phyloP scores from a whole-genome alignment of 2,113 vertebrate species.

The Turnix velox region DNA sequence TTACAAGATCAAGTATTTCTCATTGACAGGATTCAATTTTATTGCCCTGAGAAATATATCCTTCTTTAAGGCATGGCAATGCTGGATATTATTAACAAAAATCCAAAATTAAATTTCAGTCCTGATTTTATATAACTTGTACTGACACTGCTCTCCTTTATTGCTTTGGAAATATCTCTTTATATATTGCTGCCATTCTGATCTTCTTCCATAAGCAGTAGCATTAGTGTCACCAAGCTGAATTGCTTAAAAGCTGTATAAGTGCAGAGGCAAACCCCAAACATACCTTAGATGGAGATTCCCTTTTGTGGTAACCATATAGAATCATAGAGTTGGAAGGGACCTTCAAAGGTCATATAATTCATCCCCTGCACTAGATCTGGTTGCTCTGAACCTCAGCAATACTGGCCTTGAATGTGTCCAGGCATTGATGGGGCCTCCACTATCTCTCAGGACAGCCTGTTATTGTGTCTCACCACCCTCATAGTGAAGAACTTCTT shows the following conservation, averaged over 20 bases:
- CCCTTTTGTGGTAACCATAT: neutral
- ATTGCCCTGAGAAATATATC: neutral
- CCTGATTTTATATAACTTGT: constrained; percentile 31
- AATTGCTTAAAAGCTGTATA: neutral
- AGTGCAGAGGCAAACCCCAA: neutral
- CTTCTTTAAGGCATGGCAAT: neutral
- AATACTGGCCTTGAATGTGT: too few species aligned
- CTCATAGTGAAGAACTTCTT: too few species aligned
- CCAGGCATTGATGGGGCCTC: too few species aligned
- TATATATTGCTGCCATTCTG: constrained; percentile 9
- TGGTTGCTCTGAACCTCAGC: too few species aligned
- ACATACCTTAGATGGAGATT: neutral
- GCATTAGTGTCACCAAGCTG: neutral
- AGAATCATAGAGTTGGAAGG: too few species aligned
- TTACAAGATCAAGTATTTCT: neutral
- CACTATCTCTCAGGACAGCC: too few species aligned
- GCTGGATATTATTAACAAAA: neutral
- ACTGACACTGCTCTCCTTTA: constrained; percentile 14
- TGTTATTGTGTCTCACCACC: too few species aligned
- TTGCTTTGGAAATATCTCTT: neutral
- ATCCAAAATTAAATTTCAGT: constrained; percentile 45
- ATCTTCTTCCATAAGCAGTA: neutral
- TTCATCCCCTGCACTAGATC: too few species aligned
- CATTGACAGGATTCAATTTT: neutral
- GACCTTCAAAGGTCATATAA: too few species aligned